These are phyloP conservation scores for Dicyrtoma fusca DNA, from an alignment of 2,888 invertebrate species.

Conservation along the genomic window DNA sequence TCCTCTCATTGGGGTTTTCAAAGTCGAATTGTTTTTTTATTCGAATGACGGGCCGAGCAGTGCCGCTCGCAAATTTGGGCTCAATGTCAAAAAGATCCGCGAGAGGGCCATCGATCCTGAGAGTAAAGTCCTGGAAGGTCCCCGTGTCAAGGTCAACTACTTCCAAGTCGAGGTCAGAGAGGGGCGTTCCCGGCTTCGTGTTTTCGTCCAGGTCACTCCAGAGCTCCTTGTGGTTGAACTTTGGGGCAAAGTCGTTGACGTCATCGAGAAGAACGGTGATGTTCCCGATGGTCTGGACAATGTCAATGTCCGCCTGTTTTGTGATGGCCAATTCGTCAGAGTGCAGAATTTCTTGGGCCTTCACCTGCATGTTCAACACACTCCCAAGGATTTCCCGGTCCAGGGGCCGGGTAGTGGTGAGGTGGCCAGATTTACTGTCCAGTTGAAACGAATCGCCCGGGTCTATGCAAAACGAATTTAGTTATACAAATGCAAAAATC, in stretches of 20 bases:
- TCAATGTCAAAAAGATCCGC: conserved; percentile 80
- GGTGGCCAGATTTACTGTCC: conserved; percentile 76
- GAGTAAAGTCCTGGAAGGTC: conserved; percentile 77
- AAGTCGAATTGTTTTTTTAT: conserved; percentile 82
- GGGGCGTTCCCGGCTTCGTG: conserved; percentile 75
- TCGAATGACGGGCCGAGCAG: conserved; percentile 78
- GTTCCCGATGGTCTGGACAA: conserved; percentile 66
- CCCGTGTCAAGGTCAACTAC: conserved; percentile 89
- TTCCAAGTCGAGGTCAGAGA: conserved; percentile 81
- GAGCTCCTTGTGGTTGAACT: conserved; percentile 81
- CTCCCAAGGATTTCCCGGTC: conserved; percentile 80
- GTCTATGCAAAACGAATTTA: conserved; percentile 64
- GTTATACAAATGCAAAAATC: too few relatives aligned
- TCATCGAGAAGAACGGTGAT: conserved; percentile 83
- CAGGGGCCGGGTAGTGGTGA: conserved; percentile 79
- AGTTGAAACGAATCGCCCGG: conserved; percentile 84
- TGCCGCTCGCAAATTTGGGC: conserved; percentile 76
- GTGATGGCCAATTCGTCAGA: conserved; percentile 43
- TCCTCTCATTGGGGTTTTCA: conserved; percentile 88
- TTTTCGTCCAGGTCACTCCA: conserved; percentile 80
- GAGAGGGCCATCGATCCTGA: conserved; percentile 77
- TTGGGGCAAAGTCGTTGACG: conserved; percentile 86
- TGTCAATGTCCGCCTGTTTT: conserved; percentile 45
- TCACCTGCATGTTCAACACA: conserved; percentile 50
- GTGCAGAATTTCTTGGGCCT: conserved; percentile 51